Evolutionary conservation across 1,140 invertebrate species (phyloP).

Genomic region (Drosophila rhopaloa): DNA sequence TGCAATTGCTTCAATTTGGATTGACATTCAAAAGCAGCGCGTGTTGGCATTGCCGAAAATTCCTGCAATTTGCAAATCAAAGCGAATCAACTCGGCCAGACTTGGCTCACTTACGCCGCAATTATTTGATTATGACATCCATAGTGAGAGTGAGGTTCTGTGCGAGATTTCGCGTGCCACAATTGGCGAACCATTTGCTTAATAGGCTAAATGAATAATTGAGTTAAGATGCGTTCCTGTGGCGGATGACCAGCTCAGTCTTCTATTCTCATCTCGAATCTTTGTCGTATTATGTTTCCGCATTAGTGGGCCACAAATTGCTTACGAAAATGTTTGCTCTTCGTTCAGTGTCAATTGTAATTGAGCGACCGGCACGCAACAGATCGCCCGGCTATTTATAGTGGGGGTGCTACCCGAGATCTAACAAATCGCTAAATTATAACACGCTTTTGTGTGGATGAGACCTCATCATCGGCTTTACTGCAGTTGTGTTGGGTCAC

Average conservation of each 20-base stretch:
- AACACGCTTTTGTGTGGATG: constrained; percentile 50
- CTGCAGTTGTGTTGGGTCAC: constrained; percentile 18
- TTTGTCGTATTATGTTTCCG: constrained; percentile 52
- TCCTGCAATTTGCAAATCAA: constrained; percentile 62
- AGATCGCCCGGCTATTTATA: constrained; percentile 35
- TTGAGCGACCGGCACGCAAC: constrained; percentile 59
- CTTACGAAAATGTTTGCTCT: constrained; percentile 58
- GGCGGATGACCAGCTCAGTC: constrained; percentile 11
- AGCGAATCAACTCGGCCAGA: constrained; percentile 38
- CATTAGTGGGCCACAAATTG: constrained; percentile 57
- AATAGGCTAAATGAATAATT: constrained; percentile 82
- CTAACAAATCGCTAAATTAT: constrained; percentile 64
- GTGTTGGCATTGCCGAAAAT: constrained; percentile 41
- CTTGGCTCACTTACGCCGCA: constrained; percentile 27
- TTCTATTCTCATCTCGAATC: constrained; percentile 9
- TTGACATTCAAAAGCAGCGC: constrained; percentile 29
- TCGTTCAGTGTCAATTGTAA: constrained; percentile 68
- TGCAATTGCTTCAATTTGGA: constrained; percentile 38
- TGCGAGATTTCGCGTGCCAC: constrained; percentile 64
- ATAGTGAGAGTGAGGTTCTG: constrained; percentile 13
- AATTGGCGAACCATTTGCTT: constrained; percentile 75
- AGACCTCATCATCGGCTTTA: neutral
- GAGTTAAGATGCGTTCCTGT: constrained; percentile 71
- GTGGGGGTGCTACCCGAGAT: constrained; percentile 47
- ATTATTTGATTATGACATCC: constrained; percentile 65